These are phyloP conservation scores for Neoniphon sammara DNA, from an alignment of 2,797 vertebrate genomes.

Conservation along the genomic window DNA sequence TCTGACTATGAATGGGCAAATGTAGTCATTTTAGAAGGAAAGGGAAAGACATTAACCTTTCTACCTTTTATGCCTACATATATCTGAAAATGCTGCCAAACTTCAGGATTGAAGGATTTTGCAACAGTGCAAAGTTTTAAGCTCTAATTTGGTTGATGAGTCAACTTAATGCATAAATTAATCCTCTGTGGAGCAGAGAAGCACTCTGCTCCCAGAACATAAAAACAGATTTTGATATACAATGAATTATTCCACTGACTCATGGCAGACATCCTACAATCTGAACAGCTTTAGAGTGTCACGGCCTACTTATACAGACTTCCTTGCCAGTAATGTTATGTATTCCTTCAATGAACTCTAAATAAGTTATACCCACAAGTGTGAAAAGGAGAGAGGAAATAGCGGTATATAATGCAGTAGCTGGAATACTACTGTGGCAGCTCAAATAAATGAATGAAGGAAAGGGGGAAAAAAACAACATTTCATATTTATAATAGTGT, in stretches of 20 bases:
- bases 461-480: slow-evolving; percentile 64
- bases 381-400: slow-evolving; percentile 54
- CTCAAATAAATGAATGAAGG: slow-evolving; percentile 73
- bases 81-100: slow-evolving; percentile 40
- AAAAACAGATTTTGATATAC: slow-evolving; percentile 70
- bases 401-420: slow-evolving; percentile 55
- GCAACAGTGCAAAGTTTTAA: slow-evolving; percentile 22
- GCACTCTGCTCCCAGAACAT: slow-evolving; percentile 44
- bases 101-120: slow-evolving; percentile 43
- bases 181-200: slow-evolving; percentile 53
- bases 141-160: slow-evolving; percentile 59
- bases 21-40: slow-evolving; percentile 47
- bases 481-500: slow-evolving; percentile 79
- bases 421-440: slow-evolving; percentile 44
- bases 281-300: slow-evolving; percentile 70
- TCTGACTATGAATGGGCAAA: slow-evolving; percentile 27
- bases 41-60: slow-evolving; percentile 57
- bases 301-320: slow-evolving; percentile 77
- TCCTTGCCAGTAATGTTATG: slow-evolving; percentile 73
- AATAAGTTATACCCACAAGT: slow-evolving; percentile 78
- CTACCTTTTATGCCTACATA: slow-evolving; percentile 35
- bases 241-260: slow-evolving; percentile 74
- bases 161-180: slow-evolving; percentile 68
- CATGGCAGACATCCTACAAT: slow-evolving; percentile 66
- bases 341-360: slow-evolving; percentile 78